Evolutionary conservation across 2,888 invertebrate species (phyloP).

Genomic region (Tiphia femorata): DNA sequence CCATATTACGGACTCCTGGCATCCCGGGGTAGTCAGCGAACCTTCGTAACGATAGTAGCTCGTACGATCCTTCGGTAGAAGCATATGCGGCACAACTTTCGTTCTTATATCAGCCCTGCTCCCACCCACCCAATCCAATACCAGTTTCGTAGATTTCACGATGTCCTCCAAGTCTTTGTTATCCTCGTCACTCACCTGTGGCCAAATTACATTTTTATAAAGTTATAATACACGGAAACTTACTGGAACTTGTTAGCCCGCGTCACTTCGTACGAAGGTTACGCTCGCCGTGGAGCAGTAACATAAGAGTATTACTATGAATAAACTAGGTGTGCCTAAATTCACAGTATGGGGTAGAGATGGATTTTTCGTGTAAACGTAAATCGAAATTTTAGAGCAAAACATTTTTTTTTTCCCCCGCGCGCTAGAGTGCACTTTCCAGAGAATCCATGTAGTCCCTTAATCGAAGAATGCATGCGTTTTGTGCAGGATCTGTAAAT

Average conservation of each 20-base stretch:
- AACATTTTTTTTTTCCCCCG: no score
- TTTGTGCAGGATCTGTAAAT: no score
- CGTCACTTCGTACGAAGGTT: no score
- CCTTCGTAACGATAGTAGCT: constrained; percentile 78
- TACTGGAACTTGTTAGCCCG: no score
- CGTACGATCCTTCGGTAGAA: constrained; percentile 72
- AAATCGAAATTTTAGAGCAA: no score
- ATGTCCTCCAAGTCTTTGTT: constrained; percentile 51
- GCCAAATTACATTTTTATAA: constrained; percentile 8
- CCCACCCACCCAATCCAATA: constrained; percentile 44
- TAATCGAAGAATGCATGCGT: no score
- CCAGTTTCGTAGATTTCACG: constrained; percentile 43
- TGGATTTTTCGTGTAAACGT: background rate
- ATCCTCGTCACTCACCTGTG: constrained; percentile 49
- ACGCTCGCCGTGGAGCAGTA: no score
- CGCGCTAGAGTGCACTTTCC: no score
- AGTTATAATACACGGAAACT: no score
- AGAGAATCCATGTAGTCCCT: no score
- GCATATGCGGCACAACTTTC: constrained; percentile 64
- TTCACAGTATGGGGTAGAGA: background rate
- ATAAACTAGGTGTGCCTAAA: no score
- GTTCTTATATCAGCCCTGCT: constrained; percentile 28
- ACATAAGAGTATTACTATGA: no score
- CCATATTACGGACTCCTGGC: constrained; percentile 81
- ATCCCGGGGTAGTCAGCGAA: constrained; percentile 82